Conservation (phyloP, 2,888 invertebrate species). For the Scaptomyza flava region DNA sequence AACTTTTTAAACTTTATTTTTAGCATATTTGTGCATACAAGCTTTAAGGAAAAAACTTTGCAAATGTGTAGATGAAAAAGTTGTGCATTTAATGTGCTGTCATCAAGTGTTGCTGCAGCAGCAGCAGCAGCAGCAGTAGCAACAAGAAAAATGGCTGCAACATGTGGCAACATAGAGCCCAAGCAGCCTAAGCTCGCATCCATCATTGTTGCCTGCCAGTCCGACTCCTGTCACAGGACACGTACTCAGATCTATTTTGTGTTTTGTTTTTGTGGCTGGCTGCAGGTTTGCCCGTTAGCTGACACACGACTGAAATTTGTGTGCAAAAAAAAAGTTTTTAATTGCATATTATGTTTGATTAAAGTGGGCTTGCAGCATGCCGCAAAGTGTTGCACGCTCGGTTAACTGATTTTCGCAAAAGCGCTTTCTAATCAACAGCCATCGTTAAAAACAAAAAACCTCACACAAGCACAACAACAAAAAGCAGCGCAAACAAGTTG, state of each 20-base stretch:
- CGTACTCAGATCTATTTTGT: conserved; percentile 11
- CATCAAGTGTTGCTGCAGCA: conserved; percentile 5
- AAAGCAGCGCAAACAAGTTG: conserved; percentile 63
- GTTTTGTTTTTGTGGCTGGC: conserved; percentile 16
- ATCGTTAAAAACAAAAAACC: conserved; percentile 14
- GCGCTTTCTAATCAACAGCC: conserved; percentile 63
- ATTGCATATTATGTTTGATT: conserved; percentile 72
- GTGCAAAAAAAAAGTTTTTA: conserved; percentile 59
- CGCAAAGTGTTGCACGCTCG: conserved; percentile 61
- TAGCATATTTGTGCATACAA: neutral
- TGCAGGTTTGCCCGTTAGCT: neutral
- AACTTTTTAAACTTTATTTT: neutral
- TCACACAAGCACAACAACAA: neutral
- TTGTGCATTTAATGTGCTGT: neutral
- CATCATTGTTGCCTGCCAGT: conserved; percentile 39
- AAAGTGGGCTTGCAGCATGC: conserved; percentile 52
- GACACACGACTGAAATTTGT: conserved; percentile 27
- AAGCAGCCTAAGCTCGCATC: conserved; percentile 30
- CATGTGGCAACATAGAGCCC: conserved; percentile 42
- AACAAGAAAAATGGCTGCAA: conserved; percentile 23
- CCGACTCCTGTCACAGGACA: conserved; percentile 27
- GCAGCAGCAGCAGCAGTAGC: conserved; percentile 11
- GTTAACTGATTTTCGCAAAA: conserved; percentile 65
- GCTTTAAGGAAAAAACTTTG: neutral
- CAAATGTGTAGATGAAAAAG: neutral